A percentile compares a stretch with the other conserved stretches of the same genome.
Conservation (phyloP, 2,113 vertebrate genomes). For the Setophaga petechia region DNA sequence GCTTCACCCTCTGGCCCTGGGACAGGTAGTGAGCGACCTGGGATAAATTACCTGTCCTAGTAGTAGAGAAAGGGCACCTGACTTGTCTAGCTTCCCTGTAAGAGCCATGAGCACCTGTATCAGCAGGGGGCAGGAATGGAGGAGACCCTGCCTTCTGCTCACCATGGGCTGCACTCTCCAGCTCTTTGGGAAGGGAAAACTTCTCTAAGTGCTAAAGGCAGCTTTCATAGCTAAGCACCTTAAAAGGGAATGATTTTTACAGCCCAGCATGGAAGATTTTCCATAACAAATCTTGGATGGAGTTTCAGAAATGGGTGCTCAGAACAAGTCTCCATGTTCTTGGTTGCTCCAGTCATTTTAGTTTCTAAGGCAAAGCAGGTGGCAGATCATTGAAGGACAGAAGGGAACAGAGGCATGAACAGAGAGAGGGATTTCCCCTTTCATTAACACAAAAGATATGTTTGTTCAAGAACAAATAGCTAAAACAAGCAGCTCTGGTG, state of each 20-base stretch:
- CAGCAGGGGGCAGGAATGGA: neutral
- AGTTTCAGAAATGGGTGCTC: neutral
- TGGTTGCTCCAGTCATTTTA: neutral
- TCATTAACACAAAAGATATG: neutral
- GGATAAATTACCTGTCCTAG: neutral
- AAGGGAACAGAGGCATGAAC: neutral
- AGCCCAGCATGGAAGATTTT: neutral
- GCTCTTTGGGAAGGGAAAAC: neutral
- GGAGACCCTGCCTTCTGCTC: neutral
- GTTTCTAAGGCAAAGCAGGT: neutral
- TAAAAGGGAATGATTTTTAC: neutral
- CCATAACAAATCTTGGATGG: neutral
- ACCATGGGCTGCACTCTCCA: neutral
- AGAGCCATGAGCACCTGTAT: neutral
- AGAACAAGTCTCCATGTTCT: neutral
- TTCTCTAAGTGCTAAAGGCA: neutral
- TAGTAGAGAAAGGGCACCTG: neutral
- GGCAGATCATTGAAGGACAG: neutral
- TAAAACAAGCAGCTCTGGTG: neutral
- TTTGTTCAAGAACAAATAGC: conserved; percentile 18
- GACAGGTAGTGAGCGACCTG: neutral
- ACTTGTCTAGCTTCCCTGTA: neutral
- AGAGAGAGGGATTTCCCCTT: neutral
- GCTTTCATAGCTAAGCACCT: neutral
- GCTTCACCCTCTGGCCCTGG: neutral